Base-by-base conservation (phyloP, 2,888 invertebrate species). In the Gymnocheta viridis region DNA sequence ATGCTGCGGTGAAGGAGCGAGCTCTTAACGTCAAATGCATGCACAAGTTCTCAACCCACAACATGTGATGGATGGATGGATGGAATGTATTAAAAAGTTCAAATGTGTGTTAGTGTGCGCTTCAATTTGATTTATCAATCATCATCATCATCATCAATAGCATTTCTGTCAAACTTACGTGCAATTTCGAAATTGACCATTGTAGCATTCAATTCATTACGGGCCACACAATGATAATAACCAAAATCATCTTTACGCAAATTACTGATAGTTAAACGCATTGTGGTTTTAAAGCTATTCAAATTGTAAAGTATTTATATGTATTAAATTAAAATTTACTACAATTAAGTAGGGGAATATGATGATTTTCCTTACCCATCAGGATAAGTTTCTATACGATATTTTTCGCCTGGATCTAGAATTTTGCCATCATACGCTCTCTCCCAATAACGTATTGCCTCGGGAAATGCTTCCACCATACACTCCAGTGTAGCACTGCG, bases 381-480 rank as follows among this genome's bases (percentile, higher is more conserved):
- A 89, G 88, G 94, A 93, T 87, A 93, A 89, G 89, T 93, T 92
- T 93, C 93, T 82, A 95, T 94, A 87, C 93, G 92, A 89, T 95
- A 95, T 89, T 95, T 95, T 79, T 94, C 94, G 73, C 93, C 92
- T 44, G 91, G 91, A 90, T 96, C 96, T 7, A 97, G 91, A 9
- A 96, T 94, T 32, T 95, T 93, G 2, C 96, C 96, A 87, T 96
- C 96, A 4, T 93, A 93, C 5, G 91, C 90, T 17, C 94, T 93
- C 89, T 97, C 96, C 98, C 98, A 98, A 87, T 96, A 97, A 67
- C 96, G 93, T 0, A 96, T 94, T 0, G 97, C 95, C 88, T 96
- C 96, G 0, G 98, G 98, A 92, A 95, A 97, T 0, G 97, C 97
- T 92, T 98, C 97, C 27, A 97, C 95, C 92, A 96, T 96, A 89